phyloP scores from a whole-genome alignment of 37 sponge, comb jelly and placozoan genomes.

The Mnemiopsis leidyi region DNA sequence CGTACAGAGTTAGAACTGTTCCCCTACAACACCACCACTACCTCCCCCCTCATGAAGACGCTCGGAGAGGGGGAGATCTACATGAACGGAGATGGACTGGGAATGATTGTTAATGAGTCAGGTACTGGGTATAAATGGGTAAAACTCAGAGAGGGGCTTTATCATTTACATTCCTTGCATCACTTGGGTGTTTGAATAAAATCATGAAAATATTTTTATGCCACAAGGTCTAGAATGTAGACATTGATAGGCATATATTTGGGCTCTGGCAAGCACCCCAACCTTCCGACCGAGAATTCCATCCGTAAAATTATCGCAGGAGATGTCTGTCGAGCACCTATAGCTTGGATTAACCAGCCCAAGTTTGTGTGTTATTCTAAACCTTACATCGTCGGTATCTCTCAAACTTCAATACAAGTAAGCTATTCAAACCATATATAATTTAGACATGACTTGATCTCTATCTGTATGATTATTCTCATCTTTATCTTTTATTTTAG shows the following conservation, averaged over 20 bases:
- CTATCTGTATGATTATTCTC: no score
- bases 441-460: no score
- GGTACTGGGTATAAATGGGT: not conserved
- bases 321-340: conserved; percentile 37
- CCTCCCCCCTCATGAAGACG: conserved; percentile 32
- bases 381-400: conserved; percentile 50
- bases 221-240: no score
- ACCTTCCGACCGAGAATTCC: no score
- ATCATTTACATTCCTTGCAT: no score
- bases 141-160: not conserved
- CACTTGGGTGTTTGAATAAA: no score
- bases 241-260: no score
- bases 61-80: conserved; percentile 55
- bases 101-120: conserved; percentile 56
- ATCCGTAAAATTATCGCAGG: no score
- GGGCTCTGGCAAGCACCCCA: no score
- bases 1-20: conserved; percentile 57
- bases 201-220: no score
- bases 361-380: conserved; percentile 26
- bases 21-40: conserved; percentile 54
- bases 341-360: conserved; percentile 20
- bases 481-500: no score
- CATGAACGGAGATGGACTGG: conserved; percentile 38
- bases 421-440: no score
- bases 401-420: conserved; percentile 12